Base-by-base conservation (phyloP, 30 jellyfish, hydroid and myxozoan genomes). In the Calvadosia cruxmelitensis region DNA sequence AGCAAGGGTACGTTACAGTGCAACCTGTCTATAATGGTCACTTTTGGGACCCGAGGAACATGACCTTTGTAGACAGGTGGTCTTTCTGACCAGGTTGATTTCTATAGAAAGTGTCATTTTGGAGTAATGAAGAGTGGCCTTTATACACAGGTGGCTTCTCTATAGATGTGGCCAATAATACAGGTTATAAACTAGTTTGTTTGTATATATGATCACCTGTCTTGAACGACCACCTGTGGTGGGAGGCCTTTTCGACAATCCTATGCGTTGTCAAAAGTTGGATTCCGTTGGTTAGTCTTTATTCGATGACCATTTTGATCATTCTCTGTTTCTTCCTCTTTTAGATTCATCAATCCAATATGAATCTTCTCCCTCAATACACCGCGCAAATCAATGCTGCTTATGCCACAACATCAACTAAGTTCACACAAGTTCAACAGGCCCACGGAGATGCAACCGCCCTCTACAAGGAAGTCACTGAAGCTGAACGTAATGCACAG, bases 401-500 rank as follows among this genome's bases (percentile, higher is more conserved):
- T 2, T 72, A 69, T 70, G 30, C 88, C 16, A 52, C 81, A 42
- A 76, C 97, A 7, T 68, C 84, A 12, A 52, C 78, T 0, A 91
- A 75, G 28, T 77, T 34, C 57, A 33, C 64, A 12, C 81, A 87
- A 30, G 81, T 81, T n/a, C 81, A 80, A 49, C 50, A 68, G 29
- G 84, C 85, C 1, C 74, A 78, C 29, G 52, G 31, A 16, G 68
- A 63, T 50, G 97, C 97, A 28, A 62, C 83, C 23, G 79, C 73
- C 52, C 69, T 87, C 52, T 78, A 78, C 2, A 69, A 36, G 33
- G 97, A 87, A 2, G 97, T 87, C 42, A 80, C 93, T 2, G 97
- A 87, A 76, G 97, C 97, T 10, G 97, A 87, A 72, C 64, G 97
- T 87, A 75, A 74, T 42, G 57, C n/a, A n/a, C n/a, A n/a, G n/a